Conservation (phyloP, 37 sponge, comb jelly and placozoan genomes). For the Eunapius fragilis region DNA sequence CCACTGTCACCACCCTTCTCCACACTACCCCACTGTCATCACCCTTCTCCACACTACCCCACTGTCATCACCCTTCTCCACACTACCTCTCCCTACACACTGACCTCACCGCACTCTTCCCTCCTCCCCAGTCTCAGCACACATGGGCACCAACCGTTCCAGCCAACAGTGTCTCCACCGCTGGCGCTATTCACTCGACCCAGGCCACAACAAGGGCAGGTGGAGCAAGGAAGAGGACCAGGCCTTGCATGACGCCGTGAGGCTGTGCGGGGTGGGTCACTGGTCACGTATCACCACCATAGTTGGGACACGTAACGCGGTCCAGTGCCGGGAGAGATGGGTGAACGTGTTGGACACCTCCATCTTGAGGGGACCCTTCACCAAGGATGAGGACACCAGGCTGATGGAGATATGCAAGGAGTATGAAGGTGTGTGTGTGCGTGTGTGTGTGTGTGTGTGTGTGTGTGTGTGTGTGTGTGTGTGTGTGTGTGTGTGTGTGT, state of each 20-base stretch:
- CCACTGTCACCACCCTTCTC: no score
- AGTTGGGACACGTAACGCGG: conserved; percentile 33
- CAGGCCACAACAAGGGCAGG: conserved; percentile 42
- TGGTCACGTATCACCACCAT: conserved; percentile 31
- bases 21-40: no score
- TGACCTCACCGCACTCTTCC: neutral
- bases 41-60: no score
- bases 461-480: neutral
- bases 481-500: neutral
- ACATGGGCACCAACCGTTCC: conserved; percentile 24
- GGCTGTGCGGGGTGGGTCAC: conserved; percentile 26
- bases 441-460: neutral
- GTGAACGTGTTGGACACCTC: conserved; percentile 57
- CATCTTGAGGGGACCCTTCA: conserved; percentile 29
- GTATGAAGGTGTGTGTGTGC: conserved; percentile 4
- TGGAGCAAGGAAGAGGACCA: conserved; percentile 52
- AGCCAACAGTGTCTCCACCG: conserved; percentile 45
- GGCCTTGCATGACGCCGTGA: conserved; percentile 32
- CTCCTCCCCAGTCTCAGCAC: conserved; percentile 1
- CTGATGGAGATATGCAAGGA: conserved; percentile 43
- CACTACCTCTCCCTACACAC: neutral
- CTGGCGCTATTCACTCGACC: conserved; percentile 29
- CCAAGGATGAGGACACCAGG: conserved; percentile 46
- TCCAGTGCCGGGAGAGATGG: conserved; percentile 74
- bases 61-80: no score